Percentiles rank a stretch among this genome's conserved stretches.
These are phyloP conservation scores for Mythimna loreyi DNA, from an alignment of 2,888 invertebrate genomes.

Conservation along the genomic window DNA sequence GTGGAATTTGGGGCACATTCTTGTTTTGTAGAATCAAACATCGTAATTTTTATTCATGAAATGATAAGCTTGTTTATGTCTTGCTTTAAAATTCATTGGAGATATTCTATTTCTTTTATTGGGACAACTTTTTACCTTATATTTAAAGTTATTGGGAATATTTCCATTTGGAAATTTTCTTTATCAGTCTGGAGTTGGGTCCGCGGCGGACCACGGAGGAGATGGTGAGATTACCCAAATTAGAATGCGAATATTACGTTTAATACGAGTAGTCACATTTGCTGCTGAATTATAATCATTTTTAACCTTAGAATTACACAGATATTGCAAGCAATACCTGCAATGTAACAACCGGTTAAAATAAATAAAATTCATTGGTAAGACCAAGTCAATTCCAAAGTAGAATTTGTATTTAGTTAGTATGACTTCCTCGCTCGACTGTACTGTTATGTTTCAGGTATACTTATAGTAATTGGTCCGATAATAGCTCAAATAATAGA, in stretches of 20 bases:
- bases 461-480: conserved; percentile 12
- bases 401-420: conserved; percentile 24
- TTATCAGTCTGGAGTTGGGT: background rate
- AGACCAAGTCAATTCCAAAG: conserved; percentile 14
- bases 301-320: background rate
- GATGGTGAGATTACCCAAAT: background rate
- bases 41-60: conserved; percentile 2
- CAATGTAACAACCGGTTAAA: background rate
- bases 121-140: background rate
- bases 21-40: conserved; percentile 9
- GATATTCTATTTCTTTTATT: background rate
- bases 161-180: background rate
- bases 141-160: background rate
- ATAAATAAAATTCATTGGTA: conserved; percentile 11
- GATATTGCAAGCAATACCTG: background rate
- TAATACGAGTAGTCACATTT: background rate
- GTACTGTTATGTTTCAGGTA: conserved; percentile 6
- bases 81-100: background rate
- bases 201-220: too few relatives aligned
- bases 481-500: conserved; percentile 22
- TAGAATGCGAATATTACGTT: background rate
- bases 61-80: background rate
- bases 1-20: conserved; percentile 7
- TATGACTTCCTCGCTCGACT: conserved; percentile 11
- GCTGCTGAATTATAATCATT: too few relatives aligned